A percentile compares a stretch with the other conserved stretches of the same genome.
These are phyloP conservation scores for Phodopus roborovskii DNA, from an alignment of 2,113 vertebrate genomes.

Conservation along the genomic window DNA sequence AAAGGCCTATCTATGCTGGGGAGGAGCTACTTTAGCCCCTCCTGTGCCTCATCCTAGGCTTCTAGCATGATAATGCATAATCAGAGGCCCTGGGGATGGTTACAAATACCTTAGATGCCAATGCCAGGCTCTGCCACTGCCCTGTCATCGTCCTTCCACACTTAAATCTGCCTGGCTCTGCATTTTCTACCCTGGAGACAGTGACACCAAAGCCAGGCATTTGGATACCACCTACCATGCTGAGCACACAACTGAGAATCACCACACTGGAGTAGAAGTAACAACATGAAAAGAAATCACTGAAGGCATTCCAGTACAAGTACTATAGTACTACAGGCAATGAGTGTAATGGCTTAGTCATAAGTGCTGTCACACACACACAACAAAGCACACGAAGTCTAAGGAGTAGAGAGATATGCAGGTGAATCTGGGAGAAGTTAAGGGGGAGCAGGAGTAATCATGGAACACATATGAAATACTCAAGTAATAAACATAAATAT, in stretches of 20 bases:
- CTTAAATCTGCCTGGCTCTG: not conserved
- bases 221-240: not conserved
- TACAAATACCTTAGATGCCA: not conserved
- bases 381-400: not conserved
- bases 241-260: not conserved
- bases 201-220: not conserved
- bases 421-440: not conserved
- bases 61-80: not conserved
- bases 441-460: not conserved
- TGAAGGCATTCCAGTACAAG: not conserved
- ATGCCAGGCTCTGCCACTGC: no score
- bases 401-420: not conserved
- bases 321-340: not conserved
- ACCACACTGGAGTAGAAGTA: not conserved
- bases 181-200: not conserved
- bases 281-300: not conserved
- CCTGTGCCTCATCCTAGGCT: not conserved
- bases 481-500: not conserved
- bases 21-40: not conserved
- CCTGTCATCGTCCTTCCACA: no score
- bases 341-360: not conserved
- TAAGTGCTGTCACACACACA: not conserved
- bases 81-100: not conserved
- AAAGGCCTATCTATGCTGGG: not conserved
- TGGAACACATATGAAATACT: not conserved